Evolutionary conservation across 2,797 vertebrate species (phyloP), one percentile per base, ranked within the genome.

Genomic region (Poecilia wingei): DNA sequence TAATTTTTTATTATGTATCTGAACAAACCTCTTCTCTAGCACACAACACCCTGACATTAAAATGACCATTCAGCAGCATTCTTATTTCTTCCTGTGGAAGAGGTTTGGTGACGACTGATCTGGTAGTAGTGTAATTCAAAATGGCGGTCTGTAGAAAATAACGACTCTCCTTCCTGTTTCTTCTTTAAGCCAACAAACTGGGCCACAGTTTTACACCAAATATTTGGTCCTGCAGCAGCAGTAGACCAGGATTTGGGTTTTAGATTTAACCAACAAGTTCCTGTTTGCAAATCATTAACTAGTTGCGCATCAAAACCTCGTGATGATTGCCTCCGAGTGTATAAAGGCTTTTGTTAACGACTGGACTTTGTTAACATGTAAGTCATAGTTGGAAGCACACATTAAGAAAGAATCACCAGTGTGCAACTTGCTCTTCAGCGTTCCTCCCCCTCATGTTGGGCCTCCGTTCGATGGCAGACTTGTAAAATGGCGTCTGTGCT

Each of bases 401-500:
- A 13, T 28, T 70, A 45, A 28, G 41, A 41, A 70, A 70, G 41
- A 70, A n/a, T 16, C 12, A 45, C 6, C 41, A n/a, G 68, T 16
- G 68, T 28, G 41, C 25, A n/a, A 5, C 33, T 55, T 39, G 4
- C 33, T 53, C 12, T 51, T 25, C 33, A 47, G 28, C 43, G 22
- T 36, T 53, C 49, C 49, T 74, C 51, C 45, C 57, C 57, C 57
- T 28, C 7, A 72, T 51, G 64, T 28, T 3, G 43, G 41, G 81
- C 84, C 53, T 85, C 84, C 86, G 72, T 79, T 68, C 45, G 3
- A 59, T 78, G 66, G 77, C 76, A 88, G 89, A 57, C 92, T 81
- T 73, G 84, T 93, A 93, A 94, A 92, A 80, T 49, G 31, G 77
- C 84, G 81, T 72, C 90, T 79, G 78, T 91, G 89, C 90, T 81